Conservation (phyloP, 2,113 vertebrate species). For the Cheirogaleus medius region DNA sequence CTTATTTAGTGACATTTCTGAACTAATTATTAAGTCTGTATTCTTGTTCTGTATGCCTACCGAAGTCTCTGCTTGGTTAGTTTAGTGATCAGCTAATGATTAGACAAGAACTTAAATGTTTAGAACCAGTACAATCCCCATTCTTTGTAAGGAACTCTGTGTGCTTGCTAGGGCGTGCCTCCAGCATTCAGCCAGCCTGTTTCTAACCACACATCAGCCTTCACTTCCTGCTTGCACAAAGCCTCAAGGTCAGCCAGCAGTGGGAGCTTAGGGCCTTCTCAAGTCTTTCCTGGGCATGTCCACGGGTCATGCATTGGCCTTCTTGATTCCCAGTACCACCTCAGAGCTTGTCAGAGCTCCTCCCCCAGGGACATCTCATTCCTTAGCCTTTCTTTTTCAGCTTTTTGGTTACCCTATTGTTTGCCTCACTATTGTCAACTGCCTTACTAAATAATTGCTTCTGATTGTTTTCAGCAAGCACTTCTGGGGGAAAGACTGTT, state of each 20-base stretch:
- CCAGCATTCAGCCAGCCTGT: not conserved
- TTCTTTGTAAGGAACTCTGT: not conserved
- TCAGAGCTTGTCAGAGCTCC: not conserved
- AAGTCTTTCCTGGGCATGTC: not conserved
- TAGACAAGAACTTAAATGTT: not conserved
- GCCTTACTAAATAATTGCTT: not conserved
- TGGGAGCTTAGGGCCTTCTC: not conserved
- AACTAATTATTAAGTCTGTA: not conserved
- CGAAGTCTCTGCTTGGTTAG: not conserved
- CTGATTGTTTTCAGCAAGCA: not conserved
- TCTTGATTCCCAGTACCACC: not conserved
- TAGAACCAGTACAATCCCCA: not conserved
- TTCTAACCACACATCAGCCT: not conserved
- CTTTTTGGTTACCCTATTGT: not conserved
- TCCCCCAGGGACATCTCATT: not conserved
- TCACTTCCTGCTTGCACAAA: not conserved
- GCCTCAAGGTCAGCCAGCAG: not conserved
- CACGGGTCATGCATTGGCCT: not conserved
- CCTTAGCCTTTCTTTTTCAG: not conserved
- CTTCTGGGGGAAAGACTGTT: not conserved
- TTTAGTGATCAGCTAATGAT: not conserved
- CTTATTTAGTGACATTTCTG: not conserved
- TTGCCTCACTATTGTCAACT: not conserved
- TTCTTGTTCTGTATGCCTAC: not conserved
- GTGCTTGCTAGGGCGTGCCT: not conserved